A percentile compares a stretch with the other conserved stretches of the same genome.
These are phyloP conservation scores for Phoebastria nigripes DNA, from an alignment of 2,797 vertebrate genomes.

Conservation along the genomic window DNA sequence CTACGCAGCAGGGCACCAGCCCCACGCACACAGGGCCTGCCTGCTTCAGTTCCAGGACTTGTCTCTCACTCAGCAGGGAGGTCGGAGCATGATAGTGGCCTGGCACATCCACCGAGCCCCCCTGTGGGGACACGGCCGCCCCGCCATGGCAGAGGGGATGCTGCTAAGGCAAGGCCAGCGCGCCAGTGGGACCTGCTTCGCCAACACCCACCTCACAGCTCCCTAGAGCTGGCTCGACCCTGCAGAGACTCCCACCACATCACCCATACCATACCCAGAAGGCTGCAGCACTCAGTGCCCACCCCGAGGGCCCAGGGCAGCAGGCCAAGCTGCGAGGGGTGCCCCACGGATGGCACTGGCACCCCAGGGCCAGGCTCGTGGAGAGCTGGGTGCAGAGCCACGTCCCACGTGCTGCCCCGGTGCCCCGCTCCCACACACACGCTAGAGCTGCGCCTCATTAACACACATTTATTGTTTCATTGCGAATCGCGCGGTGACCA, in stretches of 20 bases:
- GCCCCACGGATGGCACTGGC: accelerated
- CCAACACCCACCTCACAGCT: accelerated
- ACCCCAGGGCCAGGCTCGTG: accelerated
- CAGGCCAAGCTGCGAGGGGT: accelerated
- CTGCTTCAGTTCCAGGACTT: accelerated
- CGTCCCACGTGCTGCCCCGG: accelerated
- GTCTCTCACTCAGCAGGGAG: accelerated
- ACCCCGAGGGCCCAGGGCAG: neutral
- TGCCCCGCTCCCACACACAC: neutral
- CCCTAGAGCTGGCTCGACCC: accelerated
- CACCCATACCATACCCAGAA: accelerated
- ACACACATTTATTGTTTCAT: neutral
- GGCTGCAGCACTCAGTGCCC: accelerated
- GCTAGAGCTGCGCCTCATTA: neutral
- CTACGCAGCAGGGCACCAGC: neutral
- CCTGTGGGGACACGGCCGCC: accelerated
- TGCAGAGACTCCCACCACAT: accelerated
- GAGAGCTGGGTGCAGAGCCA: neutral
- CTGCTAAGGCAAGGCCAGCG: accelerated
- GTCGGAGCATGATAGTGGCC: accelerated
- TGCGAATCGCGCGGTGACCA: accelerated
- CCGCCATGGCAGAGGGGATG: accelerated
- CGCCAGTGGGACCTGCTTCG: accelerated
- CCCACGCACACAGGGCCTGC: accelerated
- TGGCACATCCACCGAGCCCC: accelerated